phyloP scores from a whole-genome alignment of 2,888 invertebrate genomes.

The Zonitis immaculata region DNA sequence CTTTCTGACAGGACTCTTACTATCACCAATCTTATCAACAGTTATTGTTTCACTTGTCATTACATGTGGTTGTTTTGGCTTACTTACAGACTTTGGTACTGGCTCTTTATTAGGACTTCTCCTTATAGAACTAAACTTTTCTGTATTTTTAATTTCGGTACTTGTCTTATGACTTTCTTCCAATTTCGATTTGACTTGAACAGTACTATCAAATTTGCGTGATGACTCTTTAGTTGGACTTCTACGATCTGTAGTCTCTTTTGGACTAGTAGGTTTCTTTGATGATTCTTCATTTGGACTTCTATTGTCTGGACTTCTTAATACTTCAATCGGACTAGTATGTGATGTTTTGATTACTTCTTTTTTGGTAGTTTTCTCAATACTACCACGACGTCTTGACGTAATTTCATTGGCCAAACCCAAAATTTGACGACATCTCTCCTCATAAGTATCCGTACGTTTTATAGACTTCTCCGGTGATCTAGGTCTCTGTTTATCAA shows the following conservation, averaged over 20 bases:
- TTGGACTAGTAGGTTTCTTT: slow-evolving; percentile 5
- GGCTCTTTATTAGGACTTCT: not conserved
- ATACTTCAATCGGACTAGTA: not conserved
- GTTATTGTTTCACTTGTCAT: not conserved
- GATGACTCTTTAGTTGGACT: not conserved
- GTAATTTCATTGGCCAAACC: slow-evolving; percentile 54
- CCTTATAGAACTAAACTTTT: not conserved
- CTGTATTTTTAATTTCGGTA: not conserved
- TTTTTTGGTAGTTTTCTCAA: slow-evolving; percentile 12
- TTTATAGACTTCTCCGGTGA: slow-evolving; percentile 35
- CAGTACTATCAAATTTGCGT: not conserved
- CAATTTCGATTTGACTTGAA: not conserved
- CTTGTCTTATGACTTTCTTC: not conserved
- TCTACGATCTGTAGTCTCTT: not conserved
- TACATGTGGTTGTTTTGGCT: slow-evolving; percentile 5
- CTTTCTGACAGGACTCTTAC: not conserved
- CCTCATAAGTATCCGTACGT: slow-evolving; percentile 68
- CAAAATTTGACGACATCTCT: slow-evolving; percentile 65
- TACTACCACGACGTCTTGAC: slow-evolving; percentile 27
- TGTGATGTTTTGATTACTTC: slow-evolving; percentile 2
- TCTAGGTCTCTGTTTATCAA: slow-evolving; percentile 15
- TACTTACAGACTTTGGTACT: slow-evolving; percentile 15
- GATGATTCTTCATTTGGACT: not conserved
- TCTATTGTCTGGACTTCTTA: slow-evolving; percentile 5
- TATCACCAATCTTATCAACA: not conserved